Conservation (phyloP, 1,140 invertebrate genomes). For the Aethina tumida region DNA sequence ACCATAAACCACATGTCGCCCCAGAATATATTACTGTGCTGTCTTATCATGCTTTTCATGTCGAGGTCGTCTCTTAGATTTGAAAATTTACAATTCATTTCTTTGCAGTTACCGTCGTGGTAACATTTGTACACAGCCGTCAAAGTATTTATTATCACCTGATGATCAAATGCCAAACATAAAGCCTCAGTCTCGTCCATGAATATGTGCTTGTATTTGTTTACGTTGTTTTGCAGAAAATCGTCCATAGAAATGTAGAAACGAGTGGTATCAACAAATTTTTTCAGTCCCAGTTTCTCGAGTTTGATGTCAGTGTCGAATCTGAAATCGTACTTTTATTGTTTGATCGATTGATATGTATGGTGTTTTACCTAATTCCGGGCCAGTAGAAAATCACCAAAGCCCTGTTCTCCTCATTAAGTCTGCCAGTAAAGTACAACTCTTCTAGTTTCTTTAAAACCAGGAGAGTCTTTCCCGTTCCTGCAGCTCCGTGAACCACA, state of each 20-base stretch:
- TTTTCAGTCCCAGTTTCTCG: conserved; percentile 26
- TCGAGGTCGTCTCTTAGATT: background rate
- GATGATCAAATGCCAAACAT: conserved; percentile 29
- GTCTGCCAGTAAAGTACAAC: conserved; percentile 23
- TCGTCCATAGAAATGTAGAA: conserved; percentile 29
- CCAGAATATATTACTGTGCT: conserved; percentile 16
- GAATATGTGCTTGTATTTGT: conserved; percentile 33
- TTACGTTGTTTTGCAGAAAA: conserved; percentile 27
- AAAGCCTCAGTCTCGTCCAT: conserved; percentile 36
- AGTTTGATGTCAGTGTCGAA: conserved; percentile 29
- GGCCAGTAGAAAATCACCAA: conserved; percentile 36
- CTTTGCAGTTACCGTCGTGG: conserved; percentile 22
- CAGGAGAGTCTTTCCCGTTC: conserved; percentile 34
- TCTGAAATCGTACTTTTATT: conserved; percentile 16
- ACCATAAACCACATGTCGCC: conserved; percentile 36
- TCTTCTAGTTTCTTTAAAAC: conserved; percentile 32
- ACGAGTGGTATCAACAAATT: conserved; percentile 31
- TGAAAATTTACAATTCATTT: conserved; percentile 8
- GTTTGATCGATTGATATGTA: background rate
- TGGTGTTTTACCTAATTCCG: conserved; percentile 28
- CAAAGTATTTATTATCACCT: conserved; percentile 30
- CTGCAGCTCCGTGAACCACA: conserved; percentile 34
- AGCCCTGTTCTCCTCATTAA: conserved; percentile 30
- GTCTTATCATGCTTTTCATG: conserved; percentile 7
- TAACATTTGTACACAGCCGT: conserved; percentile 23